These are phyloP conservation scores for Microcebus jonahi DNA, from an alignment of 2,113 vertebrate species.

Conservation along the genomic window DNA sequence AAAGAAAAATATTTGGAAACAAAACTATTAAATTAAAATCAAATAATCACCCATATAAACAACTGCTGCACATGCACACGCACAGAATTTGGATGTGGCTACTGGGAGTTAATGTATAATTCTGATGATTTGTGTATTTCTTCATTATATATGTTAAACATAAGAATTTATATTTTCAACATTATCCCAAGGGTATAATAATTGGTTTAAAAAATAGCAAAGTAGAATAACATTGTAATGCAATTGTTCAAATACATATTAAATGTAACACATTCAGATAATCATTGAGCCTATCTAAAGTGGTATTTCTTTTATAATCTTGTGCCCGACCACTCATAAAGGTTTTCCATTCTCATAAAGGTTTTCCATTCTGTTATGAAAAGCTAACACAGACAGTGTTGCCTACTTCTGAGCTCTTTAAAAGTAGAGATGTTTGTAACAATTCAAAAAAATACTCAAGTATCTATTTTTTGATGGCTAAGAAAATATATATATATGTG, in stretches of 20 bases:
- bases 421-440: constrained; percentile 12
- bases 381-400: not conserved
- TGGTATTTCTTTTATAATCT: not conserved
- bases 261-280: not conserved
- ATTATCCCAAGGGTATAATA: not conserved
- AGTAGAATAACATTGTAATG: not conserved
- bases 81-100: not conserved
- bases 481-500: not conserved
- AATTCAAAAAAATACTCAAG: not conserved
- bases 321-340: not conserved
- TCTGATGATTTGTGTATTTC: constrained; percentile 58
- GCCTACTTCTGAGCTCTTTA: not conserved
- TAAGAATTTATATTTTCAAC: constrained; percentile 47
- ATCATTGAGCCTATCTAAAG: not conserved
- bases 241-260: not conserved
- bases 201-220: constrained; percentile 48
- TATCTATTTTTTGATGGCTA: not conserved
- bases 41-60: constrained; percentile 59
- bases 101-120: not conserved
- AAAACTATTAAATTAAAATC: constrained; percentile 59
- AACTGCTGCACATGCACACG: not conserved
- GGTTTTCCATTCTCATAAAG: not conserved
- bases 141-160: constrained; percentile 25
- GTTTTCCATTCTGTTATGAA: not conserved
- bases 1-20: constrained; percentile 68